phyloP scores from a whole-genome alignment of 2,888 invertebrate species.

The Polyommatus iphigenia region DNA sequence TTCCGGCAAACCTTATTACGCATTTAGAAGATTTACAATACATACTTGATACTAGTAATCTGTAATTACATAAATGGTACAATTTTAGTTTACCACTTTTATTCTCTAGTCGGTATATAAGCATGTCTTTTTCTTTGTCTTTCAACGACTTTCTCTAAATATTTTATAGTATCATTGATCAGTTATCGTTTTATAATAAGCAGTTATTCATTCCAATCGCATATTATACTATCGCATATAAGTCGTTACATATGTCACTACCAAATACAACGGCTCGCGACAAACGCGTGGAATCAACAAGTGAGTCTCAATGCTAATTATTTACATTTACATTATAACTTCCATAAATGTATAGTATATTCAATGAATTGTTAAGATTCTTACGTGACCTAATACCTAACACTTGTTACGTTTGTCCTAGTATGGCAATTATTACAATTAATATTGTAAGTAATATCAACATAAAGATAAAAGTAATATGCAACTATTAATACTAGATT shows the following conservation, averaged over 20 bases:
- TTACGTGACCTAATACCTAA: constrained; percentile 11
- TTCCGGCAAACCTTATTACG: too few species aligned
- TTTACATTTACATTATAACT: constrained; percentile 54
- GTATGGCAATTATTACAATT: neutral
- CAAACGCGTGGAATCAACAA: constrained; percentile 62
- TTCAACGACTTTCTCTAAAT: too few species aligned
- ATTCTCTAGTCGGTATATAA: too few species aligned
- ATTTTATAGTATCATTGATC: neutral
- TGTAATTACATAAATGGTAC: too few species aligned
- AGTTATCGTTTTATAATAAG: neutral
- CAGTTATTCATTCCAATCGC: neutral
- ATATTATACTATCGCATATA: constrained; percentile 27
- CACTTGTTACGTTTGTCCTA: neutral
- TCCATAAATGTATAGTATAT: constrained; percentile 42
- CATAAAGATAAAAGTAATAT: neutral
- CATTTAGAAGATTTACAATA: too few species aligned
- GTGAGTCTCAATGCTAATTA: constrained; percentile 67
- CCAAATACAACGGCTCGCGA: constrained; percentile 49
- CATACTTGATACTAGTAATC: too few species aligned
- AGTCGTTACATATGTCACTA: constrained; percentile 67
- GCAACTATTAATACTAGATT: too few species aligned
- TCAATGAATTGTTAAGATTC: constrained; percentile 11
- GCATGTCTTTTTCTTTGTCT: too few species aligned
- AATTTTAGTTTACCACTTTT: too few species aligned
- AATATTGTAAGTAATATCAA: neutral